These are phyloP conservation scores for Mechanitis messenoides DNA, from an alignment of 2,888 invertebrate genomes.

Conservation along the genomic window DNA sequence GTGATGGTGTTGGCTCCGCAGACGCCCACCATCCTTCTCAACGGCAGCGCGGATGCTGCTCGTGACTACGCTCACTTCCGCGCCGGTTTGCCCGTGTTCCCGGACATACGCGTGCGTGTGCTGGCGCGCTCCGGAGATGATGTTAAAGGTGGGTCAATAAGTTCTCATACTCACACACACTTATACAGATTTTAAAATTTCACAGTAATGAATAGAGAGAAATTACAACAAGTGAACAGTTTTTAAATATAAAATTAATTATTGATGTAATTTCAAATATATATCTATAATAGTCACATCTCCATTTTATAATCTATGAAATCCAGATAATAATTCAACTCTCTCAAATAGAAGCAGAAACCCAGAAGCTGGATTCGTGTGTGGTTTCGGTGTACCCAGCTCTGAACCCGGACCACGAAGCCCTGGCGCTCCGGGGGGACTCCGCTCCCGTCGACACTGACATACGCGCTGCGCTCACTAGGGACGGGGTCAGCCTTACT, in stretches of 20 bases:
- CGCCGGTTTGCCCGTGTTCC: conserved; percentile 91
- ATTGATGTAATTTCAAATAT: too few relatives aligned
- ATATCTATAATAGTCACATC: too few relatives aligned
- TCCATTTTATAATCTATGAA: too few relatives aligned
- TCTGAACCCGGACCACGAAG: conserved; percentile 96
- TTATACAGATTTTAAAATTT: too few relatives aligned
- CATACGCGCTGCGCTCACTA: conserved; percentile 90
- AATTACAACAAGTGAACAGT: too few relatives aligned
- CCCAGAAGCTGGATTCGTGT: conserved; percentile 91
- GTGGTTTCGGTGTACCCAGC: conserved; percentile 96
- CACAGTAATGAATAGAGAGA: too few relatives aligned
- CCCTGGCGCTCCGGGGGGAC: conserved; percentile 85
- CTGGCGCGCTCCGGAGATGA: conserved; percentile 46
- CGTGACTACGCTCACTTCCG: conserved; percentile 90
- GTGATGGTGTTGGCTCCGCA: conserved; percentile 92
- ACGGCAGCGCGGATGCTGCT: conserved; percentile 88
- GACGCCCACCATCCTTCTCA: conserved; percentile 88
- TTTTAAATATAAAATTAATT: background rate
- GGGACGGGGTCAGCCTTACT: conserved; percentile 89
- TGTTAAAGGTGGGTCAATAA: conserved; percentile 22
- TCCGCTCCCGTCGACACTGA: conserved; percentile 80
- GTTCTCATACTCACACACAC: too few relatives aligned
- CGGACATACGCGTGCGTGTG: conserved; percentile 86
- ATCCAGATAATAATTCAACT: too few relatives aligned
- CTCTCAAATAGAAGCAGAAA: conserved; percentile 37